Conservation (phyloP, 37 sponge, comb jelly and placozoan genomes). For the Tethya wilhelma region DNA sequence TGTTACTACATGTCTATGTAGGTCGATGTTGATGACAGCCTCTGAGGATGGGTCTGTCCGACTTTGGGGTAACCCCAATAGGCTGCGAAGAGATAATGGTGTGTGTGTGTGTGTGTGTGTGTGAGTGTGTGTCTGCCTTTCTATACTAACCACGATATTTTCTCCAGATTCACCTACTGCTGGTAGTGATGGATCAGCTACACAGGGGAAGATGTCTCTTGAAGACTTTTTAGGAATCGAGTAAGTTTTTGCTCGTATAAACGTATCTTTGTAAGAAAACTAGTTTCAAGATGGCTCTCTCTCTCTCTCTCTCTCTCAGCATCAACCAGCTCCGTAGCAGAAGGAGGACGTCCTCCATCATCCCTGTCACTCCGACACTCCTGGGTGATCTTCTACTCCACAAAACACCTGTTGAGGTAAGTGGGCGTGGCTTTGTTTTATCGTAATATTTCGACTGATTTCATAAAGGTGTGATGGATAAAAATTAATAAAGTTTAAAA, state of each 20-base stretch:
- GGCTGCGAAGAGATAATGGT: constrained; percentile 39
- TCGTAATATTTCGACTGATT: too few relatives aligned
- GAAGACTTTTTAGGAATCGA: constrained; percentile 46
- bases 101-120: neutral
- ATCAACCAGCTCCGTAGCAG: neutral
- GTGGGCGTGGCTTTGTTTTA: too few relatives aligned
- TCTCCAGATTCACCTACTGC: neutral
- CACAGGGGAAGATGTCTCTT: constrained; percentile 10
- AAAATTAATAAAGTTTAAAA: neutral
- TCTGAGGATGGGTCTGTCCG: constrained; percentile 61
- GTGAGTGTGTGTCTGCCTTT: neutral
- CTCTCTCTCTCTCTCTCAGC: too few relatives aligned
- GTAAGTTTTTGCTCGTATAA: constrained; percentile 13
- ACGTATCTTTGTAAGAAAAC: neutral
- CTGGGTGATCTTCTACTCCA: constrained; percentile 61
- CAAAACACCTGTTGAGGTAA: constrained; percentile 45
- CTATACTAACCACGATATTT: neutral
- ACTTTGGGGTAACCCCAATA: constrained; percentile 60
- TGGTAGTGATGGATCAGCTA: neutral
- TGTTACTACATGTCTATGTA: too few relatives aligned
- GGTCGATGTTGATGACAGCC: constrained; percentile 49
- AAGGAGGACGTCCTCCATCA: neutral
- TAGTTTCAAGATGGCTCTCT: too few relatives aligned
- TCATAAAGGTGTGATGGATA: neutral
- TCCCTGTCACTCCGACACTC: constrained; percentile 39